Evolutionary conservation across 2,888 invertebrate species (phyloP).

Genomic region (Leucophenga maculata): DNA sequence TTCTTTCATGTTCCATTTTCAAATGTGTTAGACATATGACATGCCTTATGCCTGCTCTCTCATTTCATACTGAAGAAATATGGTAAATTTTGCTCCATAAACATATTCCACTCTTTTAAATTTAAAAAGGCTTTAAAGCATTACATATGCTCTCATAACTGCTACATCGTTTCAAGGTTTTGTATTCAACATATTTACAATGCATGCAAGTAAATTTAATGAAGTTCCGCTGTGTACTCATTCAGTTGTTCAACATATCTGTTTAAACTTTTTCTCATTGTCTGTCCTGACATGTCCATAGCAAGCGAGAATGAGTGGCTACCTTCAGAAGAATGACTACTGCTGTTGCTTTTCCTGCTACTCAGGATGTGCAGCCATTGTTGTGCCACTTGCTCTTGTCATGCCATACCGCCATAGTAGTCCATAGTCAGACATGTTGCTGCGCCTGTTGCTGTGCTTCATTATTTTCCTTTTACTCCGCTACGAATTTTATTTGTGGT

Average conservation of each 20-base stretch:
- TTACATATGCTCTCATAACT: background rate
- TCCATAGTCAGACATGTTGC: background rate
- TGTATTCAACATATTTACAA: constrained; percentile 2
- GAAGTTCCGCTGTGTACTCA: background rate
- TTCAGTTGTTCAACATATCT: no score
- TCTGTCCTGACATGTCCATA: constrained; percentile 9
- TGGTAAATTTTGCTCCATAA: no score
- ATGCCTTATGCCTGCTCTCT: no score
- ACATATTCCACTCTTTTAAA: background rate
- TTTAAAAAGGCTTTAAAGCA: background rate
- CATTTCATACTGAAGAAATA: no score
- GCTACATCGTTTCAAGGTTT: background rate
- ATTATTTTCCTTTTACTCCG: background rate
- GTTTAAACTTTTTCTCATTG: no score
- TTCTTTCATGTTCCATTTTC: no score
- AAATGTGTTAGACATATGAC: no score
- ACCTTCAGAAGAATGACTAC: background rate
- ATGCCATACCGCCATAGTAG: no score
- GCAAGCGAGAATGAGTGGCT: constrained; percentile 1
- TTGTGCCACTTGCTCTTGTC: constrained; percentile 5
- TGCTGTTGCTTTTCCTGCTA: background rate
- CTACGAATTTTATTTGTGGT: background rate
- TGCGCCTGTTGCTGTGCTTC: background rate
- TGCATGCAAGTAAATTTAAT: constrained; percentile 12
- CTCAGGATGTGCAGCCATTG: background rate